These are phyloP conservation scores for Aradus depressus DNA, from an alignment of 2,888 invertebrate genomes.

Conservation along the genomic window DNA sequence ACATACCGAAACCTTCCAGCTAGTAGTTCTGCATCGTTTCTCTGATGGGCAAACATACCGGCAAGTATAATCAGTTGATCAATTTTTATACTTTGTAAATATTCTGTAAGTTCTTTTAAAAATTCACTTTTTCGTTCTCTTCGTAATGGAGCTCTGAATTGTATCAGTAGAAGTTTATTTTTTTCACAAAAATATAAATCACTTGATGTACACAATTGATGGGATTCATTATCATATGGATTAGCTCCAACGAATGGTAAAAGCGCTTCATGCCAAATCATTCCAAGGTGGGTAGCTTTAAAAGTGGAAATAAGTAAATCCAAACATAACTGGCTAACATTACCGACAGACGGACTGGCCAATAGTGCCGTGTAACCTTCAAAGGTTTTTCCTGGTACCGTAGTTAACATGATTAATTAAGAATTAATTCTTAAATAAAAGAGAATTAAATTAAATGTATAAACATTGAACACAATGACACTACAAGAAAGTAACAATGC, in stretches of 20 bases:
- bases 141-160: conserved; percentile 25
- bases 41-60: conserved; percentile 25
- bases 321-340: conserved; percentile 75
- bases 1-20: conserved; percentile 22
- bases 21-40: conserved; percentile 23
- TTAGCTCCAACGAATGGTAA: conserved; percentile 70
- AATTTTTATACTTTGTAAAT: conserved; percentile 14
- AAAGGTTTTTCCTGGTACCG: conserved; percentile 2
- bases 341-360: conserved; percentile 58
- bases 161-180: conserved; percentile 22
- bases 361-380: conserved; percentile 17
- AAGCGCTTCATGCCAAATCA: conserved; percentile 59
- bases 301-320: conserved; percentile 72
- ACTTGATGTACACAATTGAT: conserved; percentile 23
- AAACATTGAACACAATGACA: neutral
- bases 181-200: conserved; percentile 24
- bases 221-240: conserved; percentile 48
- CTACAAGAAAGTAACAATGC: neutral
- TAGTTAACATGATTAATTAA: conserved; percentile 9
- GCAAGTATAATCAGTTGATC: conserved; percentile 23
- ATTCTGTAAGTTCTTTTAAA: conserved; percentile 19
- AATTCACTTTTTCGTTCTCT: conserved; percentile 16
- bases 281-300: conserved; percentile 55
- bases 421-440: neutral
- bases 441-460: neutral